These are phyloP conservation scores for Hyalella azteca DNA, from an alignment of 2,888 invertebrate species.

Conservation along the genomic window DNA sequence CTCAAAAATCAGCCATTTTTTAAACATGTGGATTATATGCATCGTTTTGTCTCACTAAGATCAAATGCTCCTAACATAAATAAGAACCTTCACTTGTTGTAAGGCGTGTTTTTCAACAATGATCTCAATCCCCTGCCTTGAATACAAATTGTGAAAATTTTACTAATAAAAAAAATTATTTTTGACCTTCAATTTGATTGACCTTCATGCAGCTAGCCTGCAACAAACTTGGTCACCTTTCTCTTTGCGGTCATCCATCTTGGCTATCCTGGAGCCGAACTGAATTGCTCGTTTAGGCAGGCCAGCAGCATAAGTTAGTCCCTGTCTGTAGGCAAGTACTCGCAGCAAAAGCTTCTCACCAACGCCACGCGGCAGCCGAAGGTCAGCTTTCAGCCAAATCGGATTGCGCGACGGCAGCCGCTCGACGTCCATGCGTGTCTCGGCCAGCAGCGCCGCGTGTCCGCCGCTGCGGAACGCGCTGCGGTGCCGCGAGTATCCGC, in stretches of 20 bases:
- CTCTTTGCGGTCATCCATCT: conserved; percentile 77
- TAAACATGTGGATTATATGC: too few relatives aligned
- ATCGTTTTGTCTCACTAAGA: too few relatives aligned
- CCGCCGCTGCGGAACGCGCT: conserved; percentile 65
- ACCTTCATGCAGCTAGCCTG: background rate
- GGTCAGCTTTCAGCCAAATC: conserved; percentile 63
- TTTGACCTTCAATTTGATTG: too few relatives aligned
- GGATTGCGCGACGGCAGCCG: conserved; percentile 86
- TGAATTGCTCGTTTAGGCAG: conserved; percentile 94
- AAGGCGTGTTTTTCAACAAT: too few relatives aligned
- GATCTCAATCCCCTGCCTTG: too few relatives aligned
- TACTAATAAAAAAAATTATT: too few relatives aligned
- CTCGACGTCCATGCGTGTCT: conserved; percentile 79
- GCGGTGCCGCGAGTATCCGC: conserved; percentile 89
- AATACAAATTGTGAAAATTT: too few relatives aligned
- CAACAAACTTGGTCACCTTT: conserved; percentile 73
- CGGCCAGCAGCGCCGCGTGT: conserved; percentile 68
- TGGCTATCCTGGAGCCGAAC: conserved; percentile 92
- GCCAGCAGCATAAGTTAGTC: conserved; percentile 62
- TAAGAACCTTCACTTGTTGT: too few relatives aligned
- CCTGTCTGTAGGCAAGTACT: conserved; percentile 62
- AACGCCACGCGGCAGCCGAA: conserved; percentile 73
- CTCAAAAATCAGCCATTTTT: background rate
- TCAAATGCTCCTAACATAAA: too few relatives aligned
- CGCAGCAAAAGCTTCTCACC: conserved; percentile 94